Evolutionary conservation across 2,797 vertebrate genomes (phyloP).

Genomic region (Chiloscyllium punctatum): DNA sequence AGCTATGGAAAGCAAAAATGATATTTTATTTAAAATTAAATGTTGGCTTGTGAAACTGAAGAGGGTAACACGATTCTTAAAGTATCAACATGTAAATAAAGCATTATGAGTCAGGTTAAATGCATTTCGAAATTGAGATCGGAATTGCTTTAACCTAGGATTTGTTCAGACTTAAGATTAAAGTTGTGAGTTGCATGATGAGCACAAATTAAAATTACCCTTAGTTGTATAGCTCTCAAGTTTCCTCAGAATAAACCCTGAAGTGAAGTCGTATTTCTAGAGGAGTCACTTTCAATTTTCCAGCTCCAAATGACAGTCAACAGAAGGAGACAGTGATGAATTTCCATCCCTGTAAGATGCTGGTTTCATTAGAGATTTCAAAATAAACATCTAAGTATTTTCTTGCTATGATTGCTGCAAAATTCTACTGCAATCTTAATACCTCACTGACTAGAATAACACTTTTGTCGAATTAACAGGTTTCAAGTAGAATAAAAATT

Average conservation of each 20-base stretch:
- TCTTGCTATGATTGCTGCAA: background rate
- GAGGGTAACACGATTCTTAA: background rate
- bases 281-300: slow-evolving; percentile 1
- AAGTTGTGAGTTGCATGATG: background rate
- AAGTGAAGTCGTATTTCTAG: background rate
- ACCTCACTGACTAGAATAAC: background rate
- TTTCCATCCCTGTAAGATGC: background rate
- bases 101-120: background rate
- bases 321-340: background rate
- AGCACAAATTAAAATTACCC: background rate
- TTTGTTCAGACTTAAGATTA: background rate
- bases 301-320: background rate
- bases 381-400: background rate
- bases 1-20: background rate
- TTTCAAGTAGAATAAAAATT: background rate
- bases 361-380: background rate
- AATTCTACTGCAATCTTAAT: background rate
- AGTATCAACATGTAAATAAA: background rate
- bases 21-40: background rate
- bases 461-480: background rate
- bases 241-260: background rate
- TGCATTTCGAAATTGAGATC: background rate
- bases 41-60: background rate
- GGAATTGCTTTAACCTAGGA: background rate
- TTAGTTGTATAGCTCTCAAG: background rate